Conservation (phyloP, 2,113 vertebrate species). For the Mugil cephalus region DNA sequence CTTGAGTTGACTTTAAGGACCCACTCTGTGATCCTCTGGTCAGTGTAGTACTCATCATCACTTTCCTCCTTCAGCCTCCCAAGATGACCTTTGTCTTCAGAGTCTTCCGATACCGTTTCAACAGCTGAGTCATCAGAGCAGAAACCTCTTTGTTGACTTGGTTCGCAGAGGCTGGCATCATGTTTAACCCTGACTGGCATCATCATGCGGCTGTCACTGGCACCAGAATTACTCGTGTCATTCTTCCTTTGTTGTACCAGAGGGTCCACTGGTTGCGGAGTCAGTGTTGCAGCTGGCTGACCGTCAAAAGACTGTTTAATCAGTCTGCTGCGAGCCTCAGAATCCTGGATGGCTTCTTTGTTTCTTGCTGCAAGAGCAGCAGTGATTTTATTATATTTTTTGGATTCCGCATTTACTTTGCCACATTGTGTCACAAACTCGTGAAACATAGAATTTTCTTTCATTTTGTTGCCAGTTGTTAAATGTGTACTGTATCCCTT, state of each 20-base stretch:
- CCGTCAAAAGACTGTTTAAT: conserved; percentile 32
- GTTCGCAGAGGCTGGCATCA: conserved; percentile 18
- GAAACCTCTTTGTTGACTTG: conserved; percentile 35
- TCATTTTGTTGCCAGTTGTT: conserved; percentile 7
- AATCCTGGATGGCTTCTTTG: conserved; percentile 26
- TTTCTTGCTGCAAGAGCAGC: conserved; percentile 7
- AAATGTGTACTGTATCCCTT: conserved; percentile 1
- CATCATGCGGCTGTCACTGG: conserved; percentile 23
- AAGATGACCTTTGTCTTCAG: conserved; percentile 24
- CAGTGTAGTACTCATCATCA: conserved; percentile 76
- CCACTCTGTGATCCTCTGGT: conserved; percentile 82
- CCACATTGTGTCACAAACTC: conserved; percentile 3
- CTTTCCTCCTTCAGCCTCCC: conserved; percentile 21
- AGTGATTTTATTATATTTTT: conserved; percentile 27
- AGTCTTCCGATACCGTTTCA: conserved; percentile 68
- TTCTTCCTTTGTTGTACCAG: conserved; percentile 25
- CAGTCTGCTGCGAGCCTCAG: conserved; percentile 15
- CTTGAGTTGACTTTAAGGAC: conserved; percentile 79
- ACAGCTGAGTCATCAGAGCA: conserved; percentile 64
- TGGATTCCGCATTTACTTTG: conserved; percentile 9
- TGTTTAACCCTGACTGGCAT: conserved; percentile 43
- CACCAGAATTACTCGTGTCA: conserved; percentile 27
- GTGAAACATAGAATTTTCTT: conserved; percentile 19
- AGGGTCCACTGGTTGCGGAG: conserved; percentile 12
- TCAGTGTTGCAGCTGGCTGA: conserved; percentile 24